A percentile compares a stretch with the other conserved stretches of the same genome.
Conservation (phyloP, 2,888 invertebrate species). For the Colostygia pectinataria region DNA sequence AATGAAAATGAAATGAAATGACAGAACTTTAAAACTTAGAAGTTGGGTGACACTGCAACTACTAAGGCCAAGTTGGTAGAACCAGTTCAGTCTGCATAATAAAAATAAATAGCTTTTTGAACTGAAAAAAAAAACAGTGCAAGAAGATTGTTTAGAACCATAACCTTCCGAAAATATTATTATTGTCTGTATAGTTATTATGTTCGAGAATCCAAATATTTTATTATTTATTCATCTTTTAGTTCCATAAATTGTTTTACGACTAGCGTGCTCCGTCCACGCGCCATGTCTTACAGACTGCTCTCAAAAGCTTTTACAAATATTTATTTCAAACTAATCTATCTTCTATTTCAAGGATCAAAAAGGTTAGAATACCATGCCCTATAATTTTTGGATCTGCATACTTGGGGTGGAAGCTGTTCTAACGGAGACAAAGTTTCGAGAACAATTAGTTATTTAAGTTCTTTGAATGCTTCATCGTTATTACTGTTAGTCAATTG, state of each 20-base stretch:
- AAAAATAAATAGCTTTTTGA: not conserved
- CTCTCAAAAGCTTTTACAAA: not conserved
- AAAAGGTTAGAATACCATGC: conserved; percentile 2
- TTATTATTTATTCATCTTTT: conserved; percentile 59
- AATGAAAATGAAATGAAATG: too few species aligned
- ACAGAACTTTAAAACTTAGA: too few species aligned
- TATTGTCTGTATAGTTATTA: conserved; percentile 47
- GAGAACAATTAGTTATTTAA: conserved; percentile 22
- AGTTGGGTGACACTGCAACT: too few species aligned
- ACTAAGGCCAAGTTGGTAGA: not conserved
- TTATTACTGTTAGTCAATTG: conserved; percentile 33
- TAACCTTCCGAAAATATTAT: conserved; percentile 69
- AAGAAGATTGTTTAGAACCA: conserved; percentile 43
- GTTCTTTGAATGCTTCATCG: conserved; percentile 20
- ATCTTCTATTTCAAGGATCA: not conserved
- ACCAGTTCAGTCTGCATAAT: not conserved
- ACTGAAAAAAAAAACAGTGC: conserved; percentile 41
- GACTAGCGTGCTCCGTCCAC: conserved; percentile 69
- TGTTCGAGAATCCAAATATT: conserved; percentile 62
- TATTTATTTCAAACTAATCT: conserved; percentile 10
- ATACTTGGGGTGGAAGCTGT: conserved; percentile 9
- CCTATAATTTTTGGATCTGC: not conserved
- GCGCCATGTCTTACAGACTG: conserved; percentile 44
- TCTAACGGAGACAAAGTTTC: conserved; percentile 27
- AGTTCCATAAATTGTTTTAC: conserved; percentile 64